A percentile compares a stretch with the other conserved stretches of the same genome.
Evolutionary conservation across 2,888 invertebrate species (phyloP).

Genomic region (Microctonus aethiopoides): DNA sequence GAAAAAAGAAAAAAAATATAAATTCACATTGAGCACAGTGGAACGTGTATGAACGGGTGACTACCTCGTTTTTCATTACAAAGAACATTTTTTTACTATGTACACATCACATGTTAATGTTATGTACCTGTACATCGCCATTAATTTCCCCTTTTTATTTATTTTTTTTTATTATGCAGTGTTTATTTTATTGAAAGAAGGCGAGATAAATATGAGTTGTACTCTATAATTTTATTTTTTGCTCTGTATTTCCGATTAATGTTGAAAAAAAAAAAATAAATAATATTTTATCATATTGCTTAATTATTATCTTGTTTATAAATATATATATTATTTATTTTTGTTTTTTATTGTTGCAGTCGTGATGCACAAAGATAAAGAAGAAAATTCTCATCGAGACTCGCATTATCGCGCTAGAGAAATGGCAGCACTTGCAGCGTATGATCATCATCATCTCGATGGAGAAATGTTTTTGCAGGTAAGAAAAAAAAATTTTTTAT

Average conservation of each 20-base stretch:
- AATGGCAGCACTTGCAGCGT: slow-evolving; percentile 85
- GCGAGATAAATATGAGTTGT: neutral
- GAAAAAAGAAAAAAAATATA: slow-evolving; percentile 16
- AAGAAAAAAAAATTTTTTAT: too few relatives aligned
- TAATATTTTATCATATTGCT: too few relatives aligned
- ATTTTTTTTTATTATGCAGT: neutral
- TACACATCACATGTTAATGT: neutral
- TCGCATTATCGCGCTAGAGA: slow-evolving; percentile 75
- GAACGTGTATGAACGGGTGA: neutral
- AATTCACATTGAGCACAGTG: neutral
- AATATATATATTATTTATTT: neutral
- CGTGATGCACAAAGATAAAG: slow-evolving; percentile 95
- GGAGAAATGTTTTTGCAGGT: slow-evolving; percentile 97
- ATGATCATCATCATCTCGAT: slow-evolving; percentile 90
- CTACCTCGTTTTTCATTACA: slow-evolving; percentile 16
- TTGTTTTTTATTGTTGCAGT: slow-evolving; percentile 75
- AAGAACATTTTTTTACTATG: neutral
- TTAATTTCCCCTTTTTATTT: neutral
- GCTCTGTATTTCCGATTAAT: neutral
- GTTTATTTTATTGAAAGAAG: neutral
- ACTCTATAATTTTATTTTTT: too few relatives aligned
- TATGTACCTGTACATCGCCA: neutral
- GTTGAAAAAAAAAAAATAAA: neutral
- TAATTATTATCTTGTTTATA: neutral
- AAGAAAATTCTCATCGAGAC: slow-evolving; percentile 79